Base-by-base conservation (phyloP, 1,140 invertebrate genomes). In the Macrotrachela quadricornifera region DNA sequence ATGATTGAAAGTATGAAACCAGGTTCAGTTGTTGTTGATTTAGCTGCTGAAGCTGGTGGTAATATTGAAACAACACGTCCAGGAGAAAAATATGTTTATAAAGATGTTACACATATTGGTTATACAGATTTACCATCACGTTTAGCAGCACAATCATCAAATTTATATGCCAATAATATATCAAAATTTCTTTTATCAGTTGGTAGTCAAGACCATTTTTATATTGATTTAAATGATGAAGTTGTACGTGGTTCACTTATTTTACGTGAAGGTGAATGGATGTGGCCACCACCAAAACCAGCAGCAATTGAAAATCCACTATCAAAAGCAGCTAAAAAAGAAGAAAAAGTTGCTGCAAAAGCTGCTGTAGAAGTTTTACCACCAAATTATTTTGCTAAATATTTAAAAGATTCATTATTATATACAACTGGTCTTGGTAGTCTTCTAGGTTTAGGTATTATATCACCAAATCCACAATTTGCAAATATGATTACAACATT, bases 161-260 rank as follows among this genome's bases (percentile, higher is more conserved):
- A 81, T 0, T 71, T 88, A 1, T 88, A 85, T 67, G 81, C 80
- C 12, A 88, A 90, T 66, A 90, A 88, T 64, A 83, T 90, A 56
- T 82, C 81, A 12, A 87, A 86, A 62, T 80, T 87, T 59, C 67
- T 87, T 0, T 67, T 86, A 1, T 83, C 82, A 38, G 78, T 87
- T 51, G 82, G 77, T 73, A 64, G 56, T 59, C 77, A 84, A 57
- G 78, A 84, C 58, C 77, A 82, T 62, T 86, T 80, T 63, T 65
- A 79, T 62, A 77, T 86, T 43, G 79, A 85, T 68, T 65, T 85
- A 44, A 76, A 80, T 57, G 83, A 87, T 69, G 84, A 88, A 69
- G 84, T 88, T 36, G 79, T 83, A 1, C 71, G 83, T 46, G 84
- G 84, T 0, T 78, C 79, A 50, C 82, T 85, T 58, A 74, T 88